Percentiles rank a stretch among this genome's conserved stretches.
phyloP scores from a whole-genome alignment of 2,113 vertebrate species.

The Antechinus flavipes region DNA sequence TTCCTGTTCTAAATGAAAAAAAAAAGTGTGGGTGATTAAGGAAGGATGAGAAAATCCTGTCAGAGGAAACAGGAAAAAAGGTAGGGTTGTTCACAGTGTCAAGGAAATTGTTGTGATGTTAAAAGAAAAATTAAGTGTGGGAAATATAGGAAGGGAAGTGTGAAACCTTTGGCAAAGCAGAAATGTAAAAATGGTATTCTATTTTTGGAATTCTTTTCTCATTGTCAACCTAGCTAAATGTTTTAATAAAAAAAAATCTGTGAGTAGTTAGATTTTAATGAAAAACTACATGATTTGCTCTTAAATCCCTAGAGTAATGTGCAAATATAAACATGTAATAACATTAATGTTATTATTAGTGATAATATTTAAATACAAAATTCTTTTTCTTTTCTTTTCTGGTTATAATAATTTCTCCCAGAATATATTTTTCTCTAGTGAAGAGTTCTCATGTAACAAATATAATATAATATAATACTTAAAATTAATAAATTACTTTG shows the following conservation, averaged over 20 bases:
- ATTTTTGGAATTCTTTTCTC: not conserved
- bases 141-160: not conserved
- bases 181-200: not conserved
- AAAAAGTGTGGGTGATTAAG: not conserved
- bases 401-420: not conserved
- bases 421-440: not conserved
- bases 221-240: not conserved
- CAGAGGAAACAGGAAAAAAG: not conserved
- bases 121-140: not conserved
- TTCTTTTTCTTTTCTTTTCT: not conserved
- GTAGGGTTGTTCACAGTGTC: not conserved
- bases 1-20: not conserved
- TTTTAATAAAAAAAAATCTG: not conserved
- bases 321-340: not conserved
- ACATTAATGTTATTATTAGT: not conserved
- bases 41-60: not conserved
- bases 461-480: not conserved
- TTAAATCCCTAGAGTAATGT: not conserved
- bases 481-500: not conserved
- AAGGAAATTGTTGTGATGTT: not conserved
- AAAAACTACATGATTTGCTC: not conserved
- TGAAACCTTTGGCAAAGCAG: not conserved
- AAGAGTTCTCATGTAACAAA: not conserved
- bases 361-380: not conserved
- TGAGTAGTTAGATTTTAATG: not conserved